Evolutionary conservation across 2,113 vertebrate genomes (phyloP).

Genomic region (Actenoides lindsayi): DNA sequence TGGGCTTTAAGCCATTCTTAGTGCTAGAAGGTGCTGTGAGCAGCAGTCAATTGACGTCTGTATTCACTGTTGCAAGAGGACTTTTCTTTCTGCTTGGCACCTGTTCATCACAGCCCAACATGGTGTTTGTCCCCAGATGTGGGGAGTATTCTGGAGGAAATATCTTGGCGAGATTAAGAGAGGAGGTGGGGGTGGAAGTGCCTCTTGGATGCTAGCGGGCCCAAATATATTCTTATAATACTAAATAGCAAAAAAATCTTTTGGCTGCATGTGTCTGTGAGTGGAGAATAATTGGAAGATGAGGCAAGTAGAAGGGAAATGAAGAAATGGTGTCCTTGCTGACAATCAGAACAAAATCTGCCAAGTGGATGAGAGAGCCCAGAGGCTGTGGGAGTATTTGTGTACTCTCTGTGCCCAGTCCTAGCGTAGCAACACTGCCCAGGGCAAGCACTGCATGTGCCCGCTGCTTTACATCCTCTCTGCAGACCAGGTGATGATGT

Average conservation of each 20-base stretch:
- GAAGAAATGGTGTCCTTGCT: neutral
- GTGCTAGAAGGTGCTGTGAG: neutral
- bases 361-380: neutral
- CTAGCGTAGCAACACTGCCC: neutral
- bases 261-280: neutral
- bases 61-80: neutral
- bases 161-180: neutral
- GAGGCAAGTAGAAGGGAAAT: neutral
- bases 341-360: neutral
- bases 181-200: neutral
- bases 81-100: neutral
- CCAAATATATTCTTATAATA: neutral
- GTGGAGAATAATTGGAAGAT: neutral
- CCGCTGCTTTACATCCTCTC: neutral
- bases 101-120: neutral
- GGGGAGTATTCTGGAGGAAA: neutral
- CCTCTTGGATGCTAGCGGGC: neutral
- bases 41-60: neutral
- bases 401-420: neutral
- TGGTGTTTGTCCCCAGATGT: neutral
- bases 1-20: neutral
- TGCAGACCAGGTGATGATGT: neutral
- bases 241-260: neutral
- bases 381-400: neutral
- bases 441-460: rapidly evolving